phyloP scores from a whole-genome alignment of 2,888 invertebrate genomes.

The Pheosia tremula region DNA sequence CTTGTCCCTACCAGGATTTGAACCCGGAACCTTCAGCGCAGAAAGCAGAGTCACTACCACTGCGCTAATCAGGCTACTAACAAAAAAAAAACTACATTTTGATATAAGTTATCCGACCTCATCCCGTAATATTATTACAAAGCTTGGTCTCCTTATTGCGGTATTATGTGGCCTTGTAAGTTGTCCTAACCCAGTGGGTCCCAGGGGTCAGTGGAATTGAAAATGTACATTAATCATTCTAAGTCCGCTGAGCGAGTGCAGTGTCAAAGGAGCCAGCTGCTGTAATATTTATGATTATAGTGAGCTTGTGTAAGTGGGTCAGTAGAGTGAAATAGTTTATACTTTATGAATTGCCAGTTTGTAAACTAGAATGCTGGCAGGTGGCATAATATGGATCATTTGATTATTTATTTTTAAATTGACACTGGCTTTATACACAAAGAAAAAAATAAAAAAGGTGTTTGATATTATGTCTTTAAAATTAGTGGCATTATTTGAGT shows the following conservation, averaged over 20 bases:
- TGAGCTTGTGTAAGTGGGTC: not conserved
- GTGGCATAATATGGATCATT: too few relatives aligned
- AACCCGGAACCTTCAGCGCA: too few relatives aligned
- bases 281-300: not conserved
- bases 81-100: too few relatives aligned
- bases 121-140: not conserved
- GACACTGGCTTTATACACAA: too few relatives aligned
- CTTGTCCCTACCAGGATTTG: too few relatives aligned
- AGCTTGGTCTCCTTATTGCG: slow-evolving; percentile 12
- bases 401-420: too few relatives aligned
- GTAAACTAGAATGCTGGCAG: not conserved
- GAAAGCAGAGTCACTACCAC: too few relatives aligned
- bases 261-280: slow-evolving; percentile 1
- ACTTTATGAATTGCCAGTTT: not conserved
- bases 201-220: slow-evolving; percentile 5
- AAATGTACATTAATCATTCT: slow-evolving; percentile 18
- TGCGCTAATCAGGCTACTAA: too few relatives aligned
- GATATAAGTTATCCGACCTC: too few relatives aligned
- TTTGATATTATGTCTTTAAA: too few relatives aligned
- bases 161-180: slow-evolving; percentile 22
- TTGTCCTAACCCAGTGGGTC: not conserved
- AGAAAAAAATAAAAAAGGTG: too few relatives aligned
- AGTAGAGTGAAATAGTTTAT: not conserved
- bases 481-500: too few relatives aligned
- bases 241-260: not conserved